A percentile compares a stretch with the other conserved stretches of the same genome.
phyloP scores from a whole-genome alignment of 2,888 invertebrate genomes.

The Agrochola circellaris region DNA sequence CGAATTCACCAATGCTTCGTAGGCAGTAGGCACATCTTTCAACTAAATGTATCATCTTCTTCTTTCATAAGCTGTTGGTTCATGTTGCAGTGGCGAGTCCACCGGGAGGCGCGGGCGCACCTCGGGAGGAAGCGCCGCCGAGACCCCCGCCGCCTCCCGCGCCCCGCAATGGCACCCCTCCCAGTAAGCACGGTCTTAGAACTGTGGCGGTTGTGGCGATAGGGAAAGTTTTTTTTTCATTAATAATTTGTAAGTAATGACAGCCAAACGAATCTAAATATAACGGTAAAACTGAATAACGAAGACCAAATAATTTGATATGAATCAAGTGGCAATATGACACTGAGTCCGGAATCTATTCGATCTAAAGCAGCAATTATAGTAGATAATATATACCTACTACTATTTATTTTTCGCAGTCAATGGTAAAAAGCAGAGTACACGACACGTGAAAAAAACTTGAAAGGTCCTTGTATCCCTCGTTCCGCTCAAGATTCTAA shows the following conservation, averaged over 20 bases:
- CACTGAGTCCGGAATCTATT: too few relatives aligned
- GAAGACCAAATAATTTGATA: background rate
- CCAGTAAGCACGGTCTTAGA: constrained; percentile 87
- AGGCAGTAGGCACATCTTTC: constrained; percentile 6
- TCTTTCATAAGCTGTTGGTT: constrained; percentile 70
- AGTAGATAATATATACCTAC: too few relatives aligned
- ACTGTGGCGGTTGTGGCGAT: constrained; percentile 81
- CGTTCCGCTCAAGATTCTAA: too few relatives aligned
- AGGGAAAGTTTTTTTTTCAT: background rate
- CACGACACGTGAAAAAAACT: too few relatives aligned
- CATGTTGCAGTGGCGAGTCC: constrained; percentile 95
- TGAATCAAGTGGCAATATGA: background rate
- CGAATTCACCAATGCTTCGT: background rate
- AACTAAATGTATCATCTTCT: constrained; percentile 48
- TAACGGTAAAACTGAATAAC: background rate
- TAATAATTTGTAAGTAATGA: background rate
- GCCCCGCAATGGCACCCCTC: constrained; percentile 88
- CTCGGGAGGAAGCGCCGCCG: constrained; percentile 85
- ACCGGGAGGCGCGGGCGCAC: constrained; percentile 92
- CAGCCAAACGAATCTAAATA: background rate
- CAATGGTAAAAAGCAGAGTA: too few relatives aligned
- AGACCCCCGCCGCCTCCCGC: constrained; percentile 87
- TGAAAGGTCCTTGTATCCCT: too few relatives aligned
- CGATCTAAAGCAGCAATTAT: background rate
- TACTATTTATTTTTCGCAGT: too few relatives aligned